Evolutionary conservation across 2,888 invertebrate species (phyloP).

Genomic region (Rapana venosa): DNA sequence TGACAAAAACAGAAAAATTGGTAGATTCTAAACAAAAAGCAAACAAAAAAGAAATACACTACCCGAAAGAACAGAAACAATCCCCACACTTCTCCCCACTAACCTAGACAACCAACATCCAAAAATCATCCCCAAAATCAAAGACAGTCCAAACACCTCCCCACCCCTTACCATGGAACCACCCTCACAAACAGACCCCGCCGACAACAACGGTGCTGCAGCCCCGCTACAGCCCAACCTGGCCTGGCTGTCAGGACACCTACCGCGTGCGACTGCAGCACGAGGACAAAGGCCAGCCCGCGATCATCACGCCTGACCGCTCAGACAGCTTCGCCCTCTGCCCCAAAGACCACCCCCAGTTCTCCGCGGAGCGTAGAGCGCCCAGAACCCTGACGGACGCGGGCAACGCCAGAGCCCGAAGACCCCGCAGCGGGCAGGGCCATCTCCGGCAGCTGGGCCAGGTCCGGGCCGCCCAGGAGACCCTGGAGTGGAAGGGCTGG

Average conservation of each 20-base stretch:
- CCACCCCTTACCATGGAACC: too few species aligned
- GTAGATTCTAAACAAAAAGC: too few species aligned
- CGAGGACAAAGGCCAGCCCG: constrained; percentile 2
- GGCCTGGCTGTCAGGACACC: constrained; percentile 42
- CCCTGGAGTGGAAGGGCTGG: neutral
- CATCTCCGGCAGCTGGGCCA: neutral
- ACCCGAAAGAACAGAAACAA: too few species aligned
- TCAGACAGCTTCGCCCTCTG: neutral
- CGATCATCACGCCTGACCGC: neutral
- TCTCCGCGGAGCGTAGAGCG: neutral
- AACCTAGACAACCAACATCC: too few species aligned
- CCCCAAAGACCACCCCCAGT: neutral
- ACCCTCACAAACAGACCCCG: too few species aligned
- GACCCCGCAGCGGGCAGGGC: neutral
- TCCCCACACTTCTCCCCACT: too few species aligned
- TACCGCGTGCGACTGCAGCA: constrained; percentile 34
- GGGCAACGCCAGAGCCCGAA: neutral
- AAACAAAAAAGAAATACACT: too few species aligned
- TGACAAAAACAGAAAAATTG: too few species aligned
- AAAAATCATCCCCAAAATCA: too few species aligned
- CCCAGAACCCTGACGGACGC: neutral
- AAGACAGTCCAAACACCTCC: too few species aligned
- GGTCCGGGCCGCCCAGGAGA: too few species aligned
- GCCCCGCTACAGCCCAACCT: constrained; percentile 32
- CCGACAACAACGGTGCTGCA: neutral